phyloP scores from a whole-genome alignment of 2,113 vertebrate species.

The Hippocampus guttulatus region DNA sequence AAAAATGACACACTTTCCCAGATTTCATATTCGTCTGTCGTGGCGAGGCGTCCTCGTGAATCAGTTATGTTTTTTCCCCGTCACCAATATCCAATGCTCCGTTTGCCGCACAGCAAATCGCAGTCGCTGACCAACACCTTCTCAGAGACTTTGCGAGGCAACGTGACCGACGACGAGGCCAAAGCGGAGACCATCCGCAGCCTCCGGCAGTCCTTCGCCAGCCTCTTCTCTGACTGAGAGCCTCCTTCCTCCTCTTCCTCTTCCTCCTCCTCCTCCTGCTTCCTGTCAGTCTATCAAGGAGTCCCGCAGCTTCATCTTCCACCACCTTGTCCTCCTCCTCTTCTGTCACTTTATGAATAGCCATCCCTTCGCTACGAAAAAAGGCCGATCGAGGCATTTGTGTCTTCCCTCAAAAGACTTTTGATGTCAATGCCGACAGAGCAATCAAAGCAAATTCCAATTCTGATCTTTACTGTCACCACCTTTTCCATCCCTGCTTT shows the following conservation, averaged over 20 bases:
- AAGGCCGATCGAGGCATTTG: slow-evolving; percentile 15
- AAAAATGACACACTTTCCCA: too few species aligned
- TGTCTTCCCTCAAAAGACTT: background rate
- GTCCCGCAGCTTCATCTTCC: slow-evolving; percentile 27
- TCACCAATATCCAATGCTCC: background rate
- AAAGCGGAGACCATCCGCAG: slow-evolving; percentile 96
- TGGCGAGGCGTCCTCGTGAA: background rate
- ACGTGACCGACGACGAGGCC: slow-evolving; percentile 85
- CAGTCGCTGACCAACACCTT: slow-evolving; percentile 96
- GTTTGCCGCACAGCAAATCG: slow-evolving; percentile 82
- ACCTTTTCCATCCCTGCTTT: background rate
- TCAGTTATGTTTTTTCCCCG: background rate
- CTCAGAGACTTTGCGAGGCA: slow-evolving; percentile 79
- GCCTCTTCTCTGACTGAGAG: slow-evolving; percentile 89
- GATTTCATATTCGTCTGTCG: background rate
- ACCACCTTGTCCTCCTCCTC: slow-evolving; percentile 2
- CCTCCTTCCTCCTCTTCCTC: background rate
- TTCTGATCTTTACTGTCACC: background rate
- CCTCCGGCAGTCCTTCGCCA: slow-evolving; percentile 93
- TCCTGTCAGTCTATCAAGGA: slow-evolving; percentile 25
- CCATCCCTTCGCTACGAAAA: slow-evolving; percentile 17
- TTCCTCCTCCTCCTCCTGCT: background rate
- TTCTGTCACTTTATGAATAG: slow-evolving; percentile 29
- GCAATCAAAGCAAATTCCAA: slow-evolving; percentile 1
- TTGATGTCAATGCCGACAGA: background rate